Base-by-base conservation (phyloP, 2,888 invertebrate species). In the Tipula helvola region DNA sequence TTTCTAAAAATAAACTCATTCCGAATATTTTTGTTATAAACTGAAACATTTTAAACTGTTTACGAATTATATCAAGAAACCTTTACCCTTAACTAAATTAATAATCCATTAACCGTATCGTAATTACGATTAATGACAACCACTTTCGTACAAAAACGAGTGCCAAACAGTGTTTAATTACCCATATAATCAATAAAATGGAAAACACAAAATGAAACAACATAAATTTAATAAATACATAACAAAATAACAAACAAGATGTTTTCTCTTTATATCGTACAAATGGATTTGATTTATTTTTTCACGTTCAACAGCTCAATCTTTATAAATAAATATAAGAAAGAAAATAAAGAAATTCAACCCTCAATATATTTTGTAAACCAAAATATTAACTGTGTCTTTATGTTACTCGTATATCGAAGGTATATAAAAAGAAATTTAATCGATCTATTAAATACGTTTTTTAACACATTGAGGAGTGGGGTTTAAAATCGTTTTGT, bases 291-390 rank as follows among this genome's bases (percentile, higher is more conserved):
- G 71, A 71, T 71, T 71, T 71, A 71, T 71, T 28, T 71, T 71
- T 71, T 71, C 71, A 71, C 71, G 71, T 71, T 71, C 71, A 71
- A 71, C 71, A 71, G 71, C 71, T 71, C 71, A 71, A 71, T 71
- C 71, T 71, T 71, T 28, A 71, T 71, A 71, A 71, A 71, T 28
- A 57, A 16, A 71, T 71, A 71, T 2, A 71, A 71, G 71, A 71
- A 71, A 71, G 7, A 71, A 71, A 28, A 71, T 71, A 71, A 71
- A 28, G 10, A 28, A 71, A 71, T 71, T 71, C 71, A 28, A 71
- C 71, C 71, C 71, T 28, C 71, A 71, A 28, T 71, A 7, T 57
- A 57, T 57, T 57, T 71, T 71, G 28, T 71, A 71, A 71, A 71
- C 71, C 71, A 3, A 71, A 71, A 71, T 71, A 71, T 71, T 71